Percentiles rank a stretch among this genome's conserved stretches.
These are phyloP conservation scores for Cataglyphis cursor DNA, from an alignment of 2,888 invertebrate species.

Conservation along the genomic window DNA sequence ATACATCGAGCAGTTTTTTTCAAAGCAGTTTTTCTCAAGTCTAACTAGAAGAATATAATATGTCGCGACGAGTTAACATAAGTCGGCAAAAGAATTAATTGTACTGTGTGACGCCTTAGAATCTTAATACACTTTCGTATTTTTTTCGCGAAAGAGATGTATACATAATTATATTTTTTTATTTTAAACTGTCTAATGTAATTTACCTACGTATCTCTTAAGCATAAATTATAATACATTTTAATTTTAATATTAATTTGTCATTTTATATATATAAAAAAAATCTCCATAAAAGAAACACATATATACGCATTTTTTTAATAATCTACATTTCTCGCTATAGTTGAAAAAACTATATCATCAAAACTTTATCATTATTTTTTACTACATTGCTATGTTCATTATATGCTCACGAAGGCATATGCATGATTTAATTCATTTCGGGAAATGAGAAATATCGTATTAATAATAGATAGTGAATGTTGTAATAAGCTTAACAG, in stretches of 20 bases:
- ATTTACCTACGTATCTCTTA: background rate
- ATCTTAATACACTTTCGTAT: background rate
- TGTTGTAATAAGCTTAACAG: conserved; percentile 1
- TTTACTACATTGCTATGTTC: background rate
- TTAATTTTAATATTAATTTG: background rate
- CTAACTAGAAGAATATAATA: background rate
- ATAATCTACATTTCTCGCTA: background rate
- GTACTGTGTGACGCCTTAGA: conserved; percentile 6
- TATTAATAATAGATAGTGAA: background rate
- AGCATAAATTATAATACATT: background rate
- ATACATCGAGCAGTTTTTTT: background rate
- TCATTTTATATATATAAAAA: background rate
- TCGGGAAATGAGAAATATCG: background rate
- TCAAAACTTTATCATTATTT: background rate
- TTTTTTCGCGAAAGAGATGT: conserved; percentile 3
- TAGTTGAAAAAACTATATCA: conserved; percentile 13
- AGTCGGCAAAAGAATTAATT: conserved; percentile 27
- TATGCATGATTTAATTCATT: conserved; percentile 18
- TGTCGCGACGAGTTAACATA: conserved; percentile 5
- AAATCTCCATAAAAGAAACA: background rate
- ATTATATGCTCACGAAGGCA: background rate
- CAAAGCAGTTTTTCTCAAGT: background rate
- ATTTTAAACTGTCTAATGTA: conserved; percentile 16
- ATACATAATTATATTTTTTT: background rate
- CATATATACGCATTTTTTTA: background rate